Evolutionary conservation across 2,113 vertebrate species (phyloP), one percentile per base, ranked within the genome.

Genomic region (Henicopernis longicauda): DNA sequence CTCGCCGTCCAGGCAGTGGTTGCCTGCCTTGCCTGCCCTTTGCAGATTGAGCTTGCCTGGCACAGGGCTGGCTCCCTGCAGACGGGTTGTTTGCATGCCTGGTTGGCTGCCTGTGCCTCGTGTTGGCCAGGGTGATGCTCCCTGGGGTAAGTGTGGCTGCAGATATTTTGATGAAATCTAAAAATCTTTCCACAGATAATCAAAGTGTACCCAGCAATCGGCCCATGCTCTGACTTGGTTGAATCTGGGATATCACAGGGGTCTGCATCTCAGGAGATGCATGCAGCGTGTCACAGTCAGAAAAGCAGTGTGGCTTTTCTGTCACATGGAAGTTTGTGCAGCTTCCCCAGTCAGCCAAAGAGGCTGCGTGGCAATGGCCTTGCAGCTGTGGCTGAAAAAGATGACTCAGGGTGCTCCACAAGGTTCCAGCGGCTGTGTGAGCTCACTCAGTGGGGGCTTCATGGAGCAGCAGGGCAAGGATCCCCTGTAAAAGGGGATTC

Each of bases 1-100:
- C 57, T 63, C 1, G 0, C 47, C 0, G 0, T 26, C 15, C 47
- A 72, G 82, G 82, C 87, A 94, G 62, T 2, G 32, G 85, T 82
- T 79, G 40, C 59, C 81, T 66, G 71, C 36, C 42, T 58, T 69
- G 72, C 80, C 74, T 77, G 58, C 80, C 50, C 21, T 1, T 16
- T 3, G 14, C 91, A 91, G 71, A 78, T 16, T 29, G 72, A 62
- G 89, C 59, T 94, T 2, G 16, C 59, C 82, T 80, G 86, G 86
- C 93, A 73, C 1, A 0, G 29, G 38, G 67, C 72, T 94, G 78
- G 59, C 50, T 77, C 78, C 86, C 59, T 20, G 47, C 77, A 62
- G 85, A 5, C 20, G 11, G 78, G 61, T 16, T 44, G 36, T 36
- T 61, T 76, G 69, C 59, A 13, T 2, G 11, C 67, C 73, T 65